phyloP scores from a whole-genome alignment of 2,797 vertebrate species.

The Diglossa cyanea region DNA sequence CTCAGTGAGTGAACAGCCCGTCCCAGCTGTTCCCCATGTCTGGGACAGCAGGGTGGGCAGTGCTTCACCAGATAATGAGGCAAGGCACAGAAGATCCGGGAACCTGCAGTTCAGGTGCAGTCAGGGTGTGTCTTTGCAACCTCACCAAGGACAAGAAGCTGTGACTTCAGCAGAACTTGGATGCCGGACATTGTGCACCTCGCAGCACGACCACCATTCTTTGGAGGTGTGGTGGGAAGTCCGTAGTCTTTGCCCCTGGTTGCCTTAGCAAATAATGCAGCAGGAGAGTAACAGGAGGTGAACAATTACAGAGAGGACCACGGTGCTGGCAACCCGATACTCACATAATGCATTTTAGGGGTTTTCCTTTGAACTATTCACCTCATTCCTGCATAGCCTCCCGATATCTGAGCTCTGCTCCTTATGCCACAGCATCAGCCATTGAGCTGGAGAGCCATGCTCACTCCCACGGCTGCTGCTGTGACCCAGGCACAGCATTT shows the following conservation, averaged over 20 bases:
- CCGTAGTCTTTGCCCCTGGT: background rate
- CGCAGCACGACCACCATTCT: background rate
- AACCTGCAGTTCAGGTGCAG: background rate
- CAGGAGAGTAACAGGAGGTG: background rate
- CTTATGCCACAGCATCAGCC: background rate
- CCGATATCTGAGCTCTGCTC: accelerated
- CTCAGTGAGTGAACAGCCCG: accelerated
- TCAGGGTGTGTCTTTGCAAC: background rate
- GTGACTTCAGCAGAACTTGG: background rate
- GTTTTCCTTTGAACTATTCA: background rate
- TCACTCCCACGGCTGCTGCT: background rate
- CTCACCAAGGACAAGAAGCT: background rate
- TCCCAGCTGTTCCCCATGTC: background rate
- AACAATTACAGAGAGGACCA: background rate
- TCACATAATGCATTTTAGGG: background rate
- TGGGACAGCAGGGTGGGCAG: background rate
- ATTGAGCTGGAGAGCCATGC: accelerated
- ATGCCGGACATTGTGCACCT: background rate
- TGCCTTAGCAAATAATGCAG: background rate
- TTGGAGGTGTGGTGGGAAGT: background rate
- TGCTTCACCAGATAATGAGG: accelerated
- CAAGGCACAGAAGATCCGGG: background rate
- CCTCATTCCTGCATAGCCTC: background rate
- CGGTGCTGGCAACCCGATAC: background rate
- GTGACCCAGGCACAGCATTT: background rate